Conservation (phyloP, 2,888 invertebrate species). For the Phoronis australis region DNA sequence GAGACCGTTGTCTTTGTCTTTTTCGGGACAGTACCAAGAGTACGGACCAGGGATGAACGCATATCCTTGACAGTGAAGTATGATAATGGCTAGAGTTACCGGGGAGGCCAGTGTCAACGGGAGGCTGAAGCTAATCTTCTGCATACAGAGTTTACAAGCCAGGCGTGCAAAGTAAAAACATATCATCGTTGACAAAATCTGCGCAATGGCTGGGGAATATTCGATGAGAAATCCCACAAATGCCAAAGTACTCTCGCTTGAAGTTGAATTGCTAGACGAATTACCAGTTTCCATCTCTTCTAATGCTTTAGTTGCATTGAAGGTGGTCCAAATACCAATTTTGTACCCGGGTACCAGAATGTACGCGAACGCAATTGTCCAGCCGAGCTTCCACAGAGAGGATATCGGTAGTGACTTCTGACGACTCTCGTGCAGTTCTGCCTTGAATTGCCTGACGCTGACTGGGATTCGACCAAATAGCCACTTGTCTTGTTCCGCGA, state of each 20-base stretch:
- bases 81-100: slow-evolving; percentile 23
- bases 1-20: slow-evolving; percentile 10
- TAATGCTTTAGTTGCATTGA: neutral
- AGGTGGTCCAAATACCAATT: slow-evolving; percentile 9
- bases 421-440: slow-evolving; percentile 22
- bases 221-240: slow-evolving; percentile 9
- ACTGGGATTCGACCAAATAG: slow-evolving; percentile 18
- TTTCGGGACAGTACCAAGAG: slow-evolving; percentile 28
- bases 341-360: slow-evolving; percentile 20
- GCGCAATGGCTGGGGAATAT: slow-evolving; percentile 24
- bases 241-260: neutral
- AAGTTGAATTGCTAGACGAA: neutral
- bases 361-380: slow-evolving; percentile 25
- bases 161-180: slow-evolving; percentile 55
- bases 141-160: slow-evolving; percentile 57
- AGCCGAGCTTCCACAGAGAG: slow-evolving; percentile 21
- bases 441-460: slow-evolving; percentile 25
- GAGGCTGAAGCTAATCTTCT: slow-evolving; percentile 54
- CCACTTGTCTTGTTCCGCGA: slow-evolving; percentile 24
- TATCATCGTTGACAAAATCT: slow-evolving; percentile 21
- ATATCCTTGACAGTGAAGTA: slow-evolving; percentile 29
- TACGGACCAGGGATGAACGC: slow-evolving; percentile 29
- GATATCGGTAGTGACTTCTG: slow-evolving; percentile 5
- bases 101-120: slow-evolving; percentile 53
- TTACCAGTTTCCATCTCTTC: neutral